These are phyloP conservation scores for Diadumene lineata DNA, from an alignment of 92 coral and sea anemone species.

Conservation along the genomic window DNA sequence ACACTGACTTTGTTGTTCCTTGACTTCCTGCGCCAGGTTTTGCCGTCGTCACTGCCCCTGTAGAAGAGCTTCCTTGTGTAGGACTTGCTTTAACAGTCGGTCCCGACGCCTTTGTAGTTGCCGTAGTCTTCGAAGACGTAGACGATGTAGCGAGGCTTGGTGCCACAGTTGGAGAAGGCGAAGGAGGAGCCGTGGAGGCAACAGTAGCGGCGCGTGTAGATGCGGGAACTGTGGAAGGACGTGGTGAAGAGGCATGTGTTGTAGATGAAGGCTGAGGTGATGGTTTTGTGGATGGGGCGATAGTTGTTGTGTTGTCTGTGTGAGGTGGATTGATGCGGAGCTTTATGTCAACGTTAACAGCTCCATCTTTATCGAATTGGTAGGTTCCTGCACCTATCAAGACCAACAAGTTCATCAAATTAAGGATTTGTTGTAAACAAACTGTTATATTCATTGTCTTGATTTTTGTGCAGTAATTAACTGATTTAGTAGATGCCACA, in stretches of 20 bases:
- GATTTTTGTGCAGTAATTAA: no score
- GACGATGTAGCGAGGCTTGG: no score
- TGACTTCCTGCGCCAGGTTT: neutral
- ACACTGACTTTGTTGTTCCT: neutral
- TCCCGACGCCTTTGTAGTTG: neutral
- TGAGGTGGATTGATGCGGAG: conserved; percentile 10
- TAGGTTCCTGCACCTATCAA: conserved; percentile 16
- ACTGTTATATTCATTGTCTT: no score
- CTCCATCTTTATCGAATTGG: conserved; percentile 8
- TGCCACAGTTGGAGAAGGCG: no score
- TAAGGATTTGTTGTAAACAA: neutral
- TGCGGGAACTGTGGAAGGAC: no score
- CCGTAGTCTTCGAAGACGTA: no score
- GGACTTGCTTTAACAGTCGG: neutral
- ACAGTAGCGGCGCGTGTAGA: no score
- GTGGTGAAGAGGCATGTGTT: no score
- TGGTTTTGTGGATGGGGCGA: neutral
- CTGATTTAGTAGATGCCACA: no score
- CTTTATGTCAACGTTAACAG: conserved; percentile 9
- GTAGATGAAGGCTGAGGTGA: neutral
- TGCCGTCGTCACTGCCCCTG: neutral
- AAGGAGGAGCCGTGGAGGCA: no score
- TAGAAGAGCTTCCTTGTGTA: neutral
- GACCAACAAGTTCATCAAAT: neutral
- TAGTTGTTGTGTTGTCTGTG: neutral